Base-by-base conservation (phyloP, 2,888 invertebrate genomes). In the Aquatica leii region DNA sequence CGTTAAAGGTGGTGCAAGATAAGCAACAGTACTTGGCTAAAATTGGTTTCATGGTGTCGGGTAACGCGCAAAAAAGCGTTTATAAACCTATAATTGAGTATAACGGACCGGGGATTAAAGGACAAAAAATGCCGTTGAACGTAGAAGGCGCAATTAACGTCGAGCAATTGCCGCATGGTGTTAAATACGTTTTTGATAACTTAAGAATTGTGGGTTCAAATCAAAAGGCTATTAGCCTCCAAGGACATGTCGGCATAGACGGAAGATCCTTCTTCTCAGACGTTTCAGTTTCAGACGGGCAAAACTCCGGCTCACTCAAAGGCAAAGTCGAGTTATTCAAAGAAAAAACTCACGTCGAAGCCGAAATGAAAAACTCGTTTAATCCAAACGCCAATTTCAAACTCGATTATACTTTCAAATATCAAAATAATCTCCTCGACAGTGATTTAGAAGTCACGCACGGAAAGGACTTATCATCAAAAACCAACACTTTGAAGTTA, bases 31-130 rank as follows among this genome's bases (percentile, higher is more conserved):
- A 89, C 66, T 86, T 83, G 46, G 88, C 84, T 2, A 89, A 88
- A 74, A 77, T 87, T 17, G 93, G 94, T 0, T 84, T 91, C 35
- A 82, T 80, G 0, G 84, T 88, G 14, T 82, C 84, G 35, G 88
- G 88, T 4, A 84, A 84, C 58, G 86, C 82, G 0, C 79, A 78
- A 48, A 84, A 84, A 55, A 77, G 79, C 20, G 81, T 86, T 9
- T 92, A 88, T 77, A 88, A 85, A 66, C 94, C 94, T 0, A 74
- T 93, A 0, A 81, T 92, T 21, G 88, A 90, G 71, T 89, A 88
- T 77, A 85, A 85, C 70, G 74, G 87, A 5, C 89, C 90, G 0
- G 84, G 84, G 12, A 84, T 84, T 15, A 41, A 65, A 53, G 62
- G 68, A 8, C 74, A 78, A 62, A 68, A 71, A 41, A 65, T 78